Evolutionary conservation across 2,113 vertebrate genomes (phyloP), one percentile per base, ranked within the genome.

Genomic region (Casuarius casuarius): DNA sequence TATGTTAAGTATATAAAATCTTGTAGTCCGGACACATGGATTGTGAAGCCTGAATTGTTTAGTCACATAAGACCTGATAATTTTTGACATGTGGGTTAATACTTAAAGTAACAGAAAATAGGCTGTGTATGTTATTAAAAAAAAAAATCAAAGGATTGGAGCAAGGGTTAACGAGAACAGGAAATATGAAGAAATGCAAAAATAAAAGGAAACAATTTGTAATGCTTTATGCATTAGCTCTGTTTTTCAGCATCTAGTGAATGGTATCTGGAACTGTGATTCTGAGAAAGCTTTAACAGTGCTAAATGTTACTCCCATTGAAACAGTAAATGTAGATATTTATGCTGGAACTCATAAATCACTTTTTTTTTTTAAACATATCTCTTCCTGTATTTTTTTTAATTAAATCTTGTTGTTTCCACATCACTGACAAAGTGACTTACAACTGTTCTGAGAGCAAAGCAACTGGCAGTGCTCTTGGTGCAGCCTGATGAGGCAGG

Each of bases 401-500:
- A 54, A 28, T 31, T 38, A n/a, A 61, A 61, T 28, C 25, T 40
- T 67, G 16, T 31, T 71, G 59, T 25, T 85, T 51, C n/a, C 35
- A 52, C 73, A 40, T 20, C 77, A 46, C 46, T 49, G 65, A 59
- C 14, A 10, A 20, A 23, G 49, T 28, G 15, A 67, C 56, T 66
- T 28, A 17, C 68, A 61, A 5, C 13, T 16, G 51, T 12, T 23
- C 70, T 4, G 42, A 75, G 28, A 42, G 21, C 63, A 42, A 70
- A 70, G 42, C 59, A 23, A 70, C 54, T 0, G 1, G 44, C 44
- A 38, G 17, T 1, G 8, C 15, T n/a, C 28, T 7, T 6, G 0
- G 5, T 1, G 1, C 58, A 62, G 67, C 54, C 63, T 11, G 35
- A 29, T 2, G 44, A 68, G 28, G n/a, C 28, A 6, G 16, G 18